Percentiles rank a stretch among this genome's conserved stretches.
phyloP scores from a whole-genome alignment of 2,797 vertebrate species.

The Notamacropus eugenii region DNA sequence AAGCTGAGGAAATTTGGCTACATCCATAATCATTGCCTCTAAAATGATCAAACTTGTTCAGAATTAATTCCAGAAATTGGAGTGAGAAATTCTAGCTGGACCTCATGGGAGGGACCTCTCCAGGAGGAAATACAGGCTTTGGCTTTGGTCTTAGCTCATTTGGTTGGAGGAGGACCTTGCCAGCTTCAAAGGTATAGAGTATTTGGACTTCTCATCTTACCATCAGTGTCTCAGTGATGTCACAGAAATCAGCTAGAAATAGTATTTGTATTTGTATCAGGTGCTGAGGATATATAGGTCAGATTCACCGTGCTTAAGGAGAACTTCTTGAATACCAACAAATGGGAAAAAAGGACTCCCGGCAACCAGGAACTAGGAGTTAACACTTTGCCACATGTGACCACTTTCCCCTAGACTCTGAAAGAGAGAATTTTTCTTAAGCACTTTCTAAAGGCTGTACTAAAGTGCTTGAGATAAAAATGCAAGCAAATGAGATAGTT shows the following conservation, averaged over 20 bases:
- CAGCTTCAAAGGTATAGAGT: no score
- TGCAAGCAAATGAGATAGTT: background rate
- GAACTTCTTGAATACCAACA: background rate
- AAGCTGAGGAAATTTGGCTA: background rate
- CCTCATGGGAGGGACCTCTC: background rate
- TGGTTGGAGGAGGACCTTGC: background rate
- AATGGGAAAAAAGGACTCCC: background rate
- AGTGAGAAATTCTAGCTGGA: background rate
- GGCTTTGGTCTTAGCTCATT: background rate
- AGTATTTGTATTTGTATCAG: background rate
- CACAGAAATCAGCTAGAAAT: background rate
- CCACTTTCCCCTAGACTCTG: background rate
- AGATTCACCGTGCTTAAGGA: background rate
- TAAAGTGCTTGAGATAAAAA: background rate
- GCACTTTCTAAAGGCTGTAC: background rate
- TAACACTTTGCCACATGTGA: background rate
- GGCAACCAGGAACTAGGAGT: no score
- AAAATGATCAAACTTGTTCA: background rate
- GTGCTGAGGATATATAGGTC: background rate
- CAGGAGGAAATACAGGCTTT: background rate
- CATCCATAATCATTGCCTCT: background rate
- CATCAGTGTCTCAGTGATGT: background rate
- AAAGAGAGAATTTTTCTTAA: background rate
- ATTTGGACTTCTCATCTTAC: background rate
- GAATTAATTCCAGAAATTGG: background rate